Conservation (phyloP, 1,140 invertebrate genomes). For the Sarcophaga peregrina region DNA sequence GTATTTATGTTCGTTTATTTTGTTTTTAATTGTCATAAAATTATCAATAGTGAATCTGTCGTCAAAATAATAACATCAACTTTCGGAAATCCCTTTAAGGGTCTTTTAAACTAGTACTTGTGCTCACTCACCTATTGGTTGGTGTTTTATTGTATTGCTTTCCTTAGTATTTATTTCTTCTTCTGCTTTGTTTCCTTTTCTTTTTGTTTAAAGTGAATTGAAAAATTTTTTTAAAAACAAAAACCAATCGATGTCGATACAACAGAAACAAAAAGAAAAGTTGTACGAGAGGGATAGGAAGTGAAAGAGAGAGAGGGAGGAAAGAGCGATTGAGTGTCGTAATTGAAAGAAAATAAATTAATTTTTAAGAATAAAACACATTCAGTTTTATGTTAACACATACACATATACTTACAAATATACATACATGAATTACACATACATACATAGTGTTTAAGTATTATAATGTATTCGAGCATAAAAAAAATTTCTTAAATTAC, state of each 20-base stretch:
- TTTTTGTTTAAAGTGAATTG: neutral
- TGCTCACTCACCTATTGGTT: too few relatives aligned
- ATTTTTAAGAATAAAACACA: conserved; percentile 3
- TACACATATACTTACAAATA: neutral
- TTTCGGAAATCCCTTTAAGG: too few relatives aligned
- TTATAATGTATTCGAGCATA: conserved; percentile 16
- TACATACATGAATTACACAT: neutral
- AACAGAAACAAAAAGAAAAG: too few relatives aligned
- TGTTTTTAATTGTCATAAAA: too few relatives aligned
- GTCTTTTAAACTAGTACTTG: too few relatives aligned
- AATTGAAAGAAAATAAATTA: conserved; percentile 28
- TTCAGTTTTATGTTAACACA: neutral
- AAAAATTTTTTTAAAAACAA: neutral
- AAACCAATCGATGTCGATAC: too few relatives aligned
- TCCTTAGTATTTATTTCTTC: neutral
- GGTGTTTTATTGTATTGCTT: too few relatives aligned
- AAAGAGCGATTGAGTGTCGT: neutral
- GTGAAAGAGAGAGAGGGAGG: too few relatives aligned
- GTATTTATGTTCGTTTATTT: too few relatives aligned
- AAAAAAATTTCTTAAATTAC: conserved; percentile 19
- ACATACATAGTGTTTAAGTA: neutral
- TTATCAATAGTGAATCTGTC: too few relatives aligned
- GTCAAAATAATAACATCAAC: too few relatives aligned
- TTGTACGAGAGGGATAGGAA: too few relatives aligned
- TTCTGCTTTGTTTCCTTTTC: neutral